Evolutionary conservation across 2,113 vertebrate genomes (phyloP).

Genomic region (Petrocephalus zakoni): DNA sequence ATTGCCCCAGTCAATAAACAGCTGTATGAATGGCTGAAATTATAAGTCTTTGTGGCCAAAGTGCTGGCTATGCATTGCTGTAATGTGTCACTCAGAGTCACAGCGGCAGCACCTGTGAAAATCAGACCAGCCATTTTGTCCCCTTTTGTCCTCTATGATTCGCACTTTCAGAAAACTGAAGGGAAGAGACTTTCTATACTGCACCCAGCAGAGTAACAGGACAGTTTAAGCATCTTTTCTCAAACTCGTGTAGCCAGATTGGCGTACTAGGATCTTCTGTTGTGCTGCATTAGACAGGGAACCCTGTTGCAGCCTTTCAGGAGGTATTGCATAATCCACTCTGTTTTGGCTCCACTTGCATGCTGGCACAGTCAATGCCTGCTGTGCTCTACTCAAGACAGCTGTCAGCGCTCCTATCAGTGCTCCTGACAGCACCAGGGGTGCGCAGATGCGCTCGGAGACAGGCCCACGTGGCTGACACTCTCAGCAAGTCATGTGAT

Average conservation of each 20-base stretch:
- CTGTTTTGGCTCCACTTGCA: background rate
- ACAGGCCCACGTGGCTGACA: background rate
- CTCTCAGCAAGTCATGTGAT: background rate
- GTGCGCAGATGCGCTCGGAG: background rate
- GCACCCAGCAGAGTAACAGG: background rate
- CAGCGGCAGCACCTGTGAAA: background rate
- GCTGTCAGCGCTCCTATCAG: conserved; percentile 17
- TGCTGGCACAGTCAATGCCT: conserved; percentile 11
- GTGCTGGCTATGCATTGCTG: background rate
- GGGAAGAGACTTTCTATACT: background rate
- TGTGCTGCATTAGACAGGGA: conserved; percentile 1
- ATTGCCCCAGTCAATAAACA: background rate
- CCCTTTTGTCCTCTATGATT: background rate
- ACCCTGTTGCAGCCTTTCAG: conserved; percentile 18
- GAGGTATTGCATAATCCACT: conserved; percentile 16
- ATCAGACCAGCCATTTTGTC: background rate
- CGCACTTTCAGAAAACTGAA: background rate
- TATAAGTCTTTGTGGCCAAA: background rate
- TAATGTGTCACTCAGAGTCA: background rate
- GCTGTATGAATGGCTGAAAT: background rate
- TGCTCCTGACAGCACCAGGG: background rate
- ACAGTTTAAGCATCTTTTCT: background rate
- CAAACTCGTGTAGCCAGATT: background rate
- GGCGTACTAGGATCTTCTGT: background rate
- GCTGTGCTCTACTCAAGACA: conserved; percentile 1